phyloP scores from a whole-genome alignment of 35 echinoderm and acorn worm species.

The Stichopus chloronotus region DNA sequence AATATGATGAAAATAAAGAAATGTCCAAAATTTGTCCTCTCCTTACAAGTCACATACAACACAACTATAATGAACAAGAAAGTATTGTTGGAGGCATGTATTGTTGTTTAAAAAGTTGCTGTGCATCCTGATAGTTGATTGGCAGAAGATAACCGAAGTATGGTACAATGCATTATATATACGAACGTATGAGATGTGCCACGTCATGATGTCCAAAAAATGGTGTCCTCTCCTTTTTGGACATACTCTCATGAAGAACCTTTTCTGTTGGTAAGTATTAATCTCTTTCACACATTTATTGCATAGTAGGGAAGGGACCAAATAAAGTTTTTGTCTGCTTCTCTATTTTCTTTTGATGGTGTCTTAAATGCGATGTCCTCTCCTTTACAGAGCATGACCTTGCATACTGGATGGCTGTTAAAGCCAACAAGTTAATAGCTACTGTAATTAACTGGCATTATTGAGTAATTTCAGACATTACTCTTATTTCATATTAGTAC shows the following conservation, averaged over 20 bases:
- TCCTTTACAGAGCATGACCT: conserved; percentile 2
- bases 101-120: background rate
- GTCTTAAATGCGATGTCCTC: conserved; percentile 2
- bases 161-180: background rate
- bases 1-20: conserved; percentile 10
- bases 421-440: too few relatives aligned
- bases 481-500: too few relatives aligned
- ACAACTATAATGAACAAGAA: background rate
- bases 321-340: background rate
- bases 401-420: background rate
- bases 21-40: conserved; percentile 4
- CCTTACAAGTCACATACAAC: background rate
- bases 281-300: too few relatives aligned
- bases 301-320: too few relatives aligned
- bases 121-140: background rate
- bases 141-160: background rate
- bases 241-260: too few relatives aligned
- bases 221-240: too few relatives aligned
- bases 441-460: too few relatives aligned
- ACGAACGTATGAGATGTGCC: background rate
- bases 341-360: background rate
- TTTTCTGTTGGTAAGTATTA: too few relatives aligned
- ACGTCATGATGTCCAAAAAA: too few relatives aligned
- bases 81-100: too few relatives aligned
- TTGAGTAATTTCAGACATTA: too few relatives aligned